Evolutionary conservation across 2,888 invertebrate genomes (phyloP).

Genomic region (Rotaria macrura): DNA sequence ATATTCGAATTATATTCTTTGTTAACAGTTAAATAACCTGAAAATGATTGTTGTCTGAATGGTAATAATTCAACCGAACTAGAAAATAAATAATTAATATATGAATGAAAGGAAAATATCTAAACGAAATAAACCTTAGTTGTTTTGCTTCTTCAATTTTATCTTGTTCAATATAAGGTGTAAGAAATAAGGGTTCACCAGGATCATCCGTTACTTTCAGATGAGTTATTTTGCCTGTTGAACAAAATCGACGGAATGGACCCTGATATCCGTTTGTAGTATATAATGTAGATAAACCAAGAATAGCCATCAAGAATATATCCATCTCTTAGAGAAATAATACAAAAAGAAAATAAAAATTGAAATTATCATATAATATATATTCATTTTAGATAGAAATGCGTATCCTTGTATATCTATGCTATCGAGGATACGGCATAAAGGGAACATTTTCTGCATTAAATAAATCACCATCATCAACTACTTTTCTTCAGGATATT

Average conservation of each 20-base stretch:
- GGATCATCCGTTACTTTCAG: background rate
- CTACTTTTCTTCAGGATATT: background rate
- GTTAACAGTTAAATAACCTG: constrained; percentile 62
- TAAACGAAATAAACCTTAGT: background rate
- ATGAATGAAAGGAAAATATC: background rate
- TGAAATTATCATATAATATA: no score
- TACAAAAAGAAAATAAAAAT: background rate
- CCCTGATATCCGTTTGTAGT: background rate
- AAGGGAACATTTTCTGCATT: background rate
- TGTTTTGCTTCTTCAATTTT: constrained; percentile 53
- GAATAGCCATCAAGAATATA: background rate
- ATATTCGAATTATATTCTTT: constrained; percentile 65
- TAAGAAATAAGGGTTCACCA: constrained; percentile 63
- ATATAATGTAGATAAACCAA: background rate
- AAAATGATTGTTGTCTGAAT: background rate
- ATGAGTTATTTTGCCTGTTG: background rate
- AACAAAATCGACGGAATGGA: constrained; percentile 37
- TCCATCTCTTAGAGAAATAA: background rate
- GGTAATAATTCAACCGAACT: background rate
- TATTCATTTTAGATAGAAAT: background rate
- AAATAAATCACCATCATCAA: background rate
- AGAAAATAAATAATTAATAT: background rate
- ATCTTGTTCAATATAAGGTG: constrained; percentile 63
- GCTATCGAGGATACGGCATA: background rate
- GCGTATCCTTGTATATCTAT: constrained; percentile 3